Conservation (phyloP, 2,113 vertebrate species). For the Rhadina sibilatrix region DNA sequence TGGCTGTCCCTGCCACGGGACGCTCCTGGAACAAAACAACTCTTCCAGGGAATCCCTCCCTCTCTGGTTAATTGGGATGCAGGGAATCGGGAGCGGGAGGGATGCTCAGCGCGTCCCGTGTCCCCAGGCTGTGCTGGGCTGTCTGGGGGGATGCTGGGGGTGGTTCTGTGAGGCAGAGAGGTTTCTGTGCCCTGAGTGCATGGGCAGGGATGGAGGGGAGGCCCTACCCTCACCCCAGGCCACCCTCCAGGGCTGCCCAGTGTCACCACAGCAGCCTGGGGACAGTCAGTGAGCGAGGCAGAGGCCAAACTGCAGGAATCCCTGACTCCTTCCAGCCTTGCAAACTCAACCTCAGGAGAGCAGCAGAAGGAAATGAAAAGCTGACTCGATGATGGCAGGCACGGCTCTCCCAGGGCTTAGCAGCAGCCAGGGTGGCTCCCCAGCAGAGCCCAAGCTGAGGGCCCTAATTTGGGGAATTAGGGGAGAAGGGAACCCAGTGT, state of each 20-base stretch:
- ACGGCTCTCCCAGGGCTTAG: background rate
- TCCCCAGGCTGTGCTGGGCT: fast-evolving
- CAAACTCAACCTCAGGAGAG: background rate
- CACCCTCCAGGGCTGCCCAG: background rate
- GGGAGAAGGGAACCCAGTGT: too few species aligned
- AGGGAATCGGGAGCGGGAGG: background rate
- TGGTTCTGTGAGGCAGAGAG: background rate
- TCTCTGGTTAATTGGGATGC: background rate
- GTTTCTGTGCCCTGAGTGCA: background rate
- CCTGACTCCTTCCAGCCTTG: background rate
- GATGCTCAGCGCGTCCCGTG: background rate
- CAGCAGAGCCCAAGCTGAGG: background rate
- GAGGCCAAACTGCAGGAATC: background rate
- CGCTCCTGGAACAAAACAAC: background rate
- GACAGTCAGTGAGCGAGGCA: fast-evolving
- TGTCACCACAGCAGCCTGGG: background rate
- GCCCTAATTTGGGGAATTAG: background rate
- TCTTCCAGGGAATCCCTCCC: fast-evolving
- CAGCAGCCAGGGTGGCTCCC: background rate
- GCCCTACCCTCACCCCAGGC: background rate
- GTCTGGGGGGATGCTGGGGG: background rate
- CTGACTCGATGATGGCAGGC: background rate
- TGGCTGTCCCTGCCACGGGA: background rate
- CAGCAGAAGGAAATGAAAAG: background rate
- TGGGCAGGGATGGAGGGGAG: background rate